Base-by-base conservation (phyloP, 1,140 invertebrate species). In the Rhizoglyphus robini region DNA sequence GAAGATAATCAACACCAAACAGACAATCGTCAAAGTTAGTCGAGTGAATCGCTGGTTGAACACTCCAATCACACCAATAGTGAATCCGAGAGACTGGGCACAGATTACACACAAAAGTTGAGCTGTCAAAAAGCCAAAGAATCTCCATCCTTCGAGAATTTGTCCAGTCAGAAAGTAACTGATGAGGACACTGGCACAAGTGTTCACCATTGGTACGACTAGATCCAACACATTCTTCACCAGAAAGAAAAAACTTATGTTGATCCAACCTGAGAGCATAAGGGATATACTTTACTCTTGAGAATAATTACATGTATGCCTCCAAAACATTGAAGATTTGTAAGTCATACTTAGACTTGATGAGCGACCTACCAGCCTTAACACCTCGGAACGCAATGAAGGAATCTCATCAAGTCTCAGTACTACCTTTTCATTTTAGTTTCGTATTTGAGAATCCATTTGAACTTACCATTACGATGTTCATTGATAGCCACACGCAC, bases 391-490 rank as follows among this genome's bases (percentile, higher is more conserved):
- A 54, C 49, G 23, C 13, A 54, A 54, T n/a, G n/a, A n/a, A n/a
- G n/a, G n/a, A n/a, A n/a, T n/a, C n/a, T n/a, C n/a, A n/a, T n/a
- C n/a, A n/a, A n/a, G n/a, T n/a, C n/a, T n/a, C n/a, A n/a, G n/a
- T n/a, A n/a, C n/a, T n/a, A n/a, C n/a, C n/a, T n/a, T n/a, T n/a
- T n/a, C n/a, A 54, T 8, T 54, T 54, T 54, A 8, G 29, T 5
- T 54, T 30, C 23, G 23, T 25, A 25, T 5, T 54, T 58, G 1
- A 60, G 8, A 54, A 27, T 11, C 15, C 8, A 8, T 32, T 54
- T 54, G 2, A 1, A 60, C 58, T 32, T 32, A 60, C 58, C 58
- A 60, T 60, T 60, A 32, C 30, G 58, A 46, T 60, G 58, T 23
- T 60, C 58, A 60, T 60, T 60, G 27, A 15, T 29, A 20, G 58